Base-by-base conservation (phyloP, 2,888 invertebrate genomes). In the Eupithecia insigniata region DNA sequence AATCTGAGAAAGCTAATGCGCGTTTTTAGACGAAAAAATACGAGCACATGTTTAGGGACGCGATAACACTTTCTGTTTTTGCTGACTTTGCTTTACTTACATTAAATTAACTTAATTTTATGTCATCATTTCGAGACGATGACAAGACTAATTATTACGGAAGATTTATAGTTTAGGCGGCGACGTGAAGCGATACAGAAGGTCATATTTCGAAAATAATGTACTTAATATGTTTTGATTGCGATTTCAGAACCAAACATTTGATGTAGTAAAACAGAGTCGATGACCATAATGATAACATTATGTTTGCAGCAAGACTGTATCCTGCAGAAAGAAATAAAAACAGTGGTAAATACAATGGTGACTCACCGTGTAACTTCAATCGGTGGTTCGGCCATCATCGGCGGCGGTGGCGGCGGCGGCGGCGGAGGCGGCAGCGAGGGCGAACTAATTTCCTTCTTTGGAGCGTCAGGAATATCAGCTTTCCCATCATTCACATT, bases 351-450 rank as follows among this genome's bases (percentile, higher is more conserved):
- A 60, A 60, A 18, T 22, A 30, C 12, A 30, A 1, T 30, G 7
- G 30, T 8, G 60, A 88, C 92, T 88, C 77, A 92, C 93, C 88
- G 84, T 74, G 82, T 85, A 39, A 70, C 74, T 69, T 81, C 78
- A 76, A 81, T 76, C 65, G 83, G 79, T 70, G 81, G 94, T 18
- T 82, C 83, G 14, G 82, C 73, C 66, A 87, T 86, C 87, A 88
- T 84, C 55, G 87, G 84, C 28, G 88, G 86, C 7, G 92, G 84
- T 14, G 88, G 83, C 1, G 86, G 85, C 46, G 87, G 82, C 2
- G 91, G 89, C 0, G 89, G 90, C 0, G 93, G 89, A 1, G 92
- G 87, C 2, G 86, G 87, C 4, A 85, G 87, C 22, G 89, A 87
- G 14, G 89, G 87, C 2, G 88, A 85, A 3, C 90, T 87, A 5